phyloP scores from a whole-genome alignment of 2,113 vertebrate species.

The Hemicordylus capensis region DNA sequence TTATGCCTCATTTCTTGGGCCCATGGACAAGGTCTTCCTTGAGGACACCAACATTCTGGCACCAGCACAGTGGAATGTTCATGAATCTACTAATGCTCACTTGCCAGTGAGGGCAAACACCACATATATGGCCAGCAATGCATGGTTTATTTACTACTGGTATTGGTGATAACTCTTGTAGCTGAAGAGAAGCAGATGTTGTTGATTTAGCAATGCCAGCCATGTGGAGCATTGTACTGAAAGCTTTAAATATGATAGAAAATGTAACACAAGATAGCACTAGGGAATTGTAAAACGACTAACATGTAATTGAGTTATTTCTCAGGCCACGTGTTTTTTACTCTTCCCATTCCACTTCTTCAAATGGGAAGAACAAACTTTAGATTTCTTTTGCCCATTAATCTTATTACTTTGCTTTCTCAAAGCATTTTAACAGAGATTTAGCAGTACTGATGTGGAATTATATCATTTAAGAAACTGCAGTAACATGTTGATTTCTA shows the following conservation, averaged over 20 bases:
- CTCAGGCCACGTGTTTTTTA: constrained; percentile 25
- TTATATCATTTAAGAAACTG: background rate
- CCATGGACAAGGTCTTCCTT: too few species aligned
- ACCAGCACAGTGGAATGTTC: background rate
- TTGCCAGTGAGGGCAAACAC: background rate
- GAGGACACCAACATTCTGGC: background rate
- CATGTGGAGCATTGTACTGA: background rate
- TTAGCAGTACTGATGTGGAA: constrained; percentile 23
- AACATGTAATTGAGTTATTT: constrained; percentile 21
- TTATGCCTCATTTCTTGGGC: background rate
- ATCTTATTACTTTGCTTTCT: constrained; percentile 26
- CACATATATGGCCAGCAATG: background rate
- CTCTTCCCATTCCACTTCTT: background rate
- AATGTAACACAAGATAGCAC: background rate
- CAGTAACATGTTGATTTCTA: constrained; percentile 14
- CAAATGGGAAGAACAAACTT: constrained; percentile 32
- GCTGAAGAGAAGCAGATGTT: background rate
- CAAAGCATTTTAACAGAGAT: constrained; percentile 9
- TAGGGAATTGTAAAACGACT: background rate
- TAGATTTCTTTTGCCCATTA: background rate
- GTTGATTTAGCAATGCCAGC: background rate
- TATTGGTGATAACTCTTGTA: constrained; percentile 3
- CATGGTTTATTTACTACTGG: background rate
- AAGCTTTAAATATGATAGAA: background rate
- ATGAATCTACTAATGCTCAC: background rate